Percentiles rank a stretch among this genome's conserved stretches.
phyloP scores from a whole-genome alignment of 1,140 invertebrate species.

The Bombyx mori region ASM3026992v2 NC_085121.1:1039501-1040000 shows the following conservation, averaged over 20 bases:
- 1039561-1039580: no score
- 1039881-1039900: conserved; percentile 64
- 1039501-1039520: no score
- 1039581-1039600: no score
- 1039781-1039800: conserved; percentile 51
- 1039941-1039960: conserved; percentile 59
- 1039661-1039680: conserved; percentile 67
- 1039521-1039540: no score
- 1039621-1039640: no score
- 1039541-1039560: no score
- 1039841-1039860: conserved; percentile 43
- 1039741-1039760: conserved; percentile 68
- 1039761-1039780: conserved; percentile 54
- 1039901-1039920: conserved; percentile 69
- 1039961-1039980: conserved; percentile 66
- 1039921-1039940: conserved; percentile 70
- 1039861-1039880: conserved; percentile 48
- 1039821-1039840: conserved; percentile 30
- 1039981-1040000: conserved; percentile 58
- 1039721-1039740: conserved; percentile 70
- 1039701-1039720: conserved; percentile 68
- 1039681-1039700: conserved; percentile 55
- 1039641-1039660: conserved; percentile 9
- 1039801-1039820: conserved; percentile 34
- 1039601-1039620: no score